Evolutionary conservation across 2,113 vertebrate genomes (phyloP), one percentile per base, ranked within the genome.

Genomic region (Sinocyclocheilus rhinocerous): DNA sequence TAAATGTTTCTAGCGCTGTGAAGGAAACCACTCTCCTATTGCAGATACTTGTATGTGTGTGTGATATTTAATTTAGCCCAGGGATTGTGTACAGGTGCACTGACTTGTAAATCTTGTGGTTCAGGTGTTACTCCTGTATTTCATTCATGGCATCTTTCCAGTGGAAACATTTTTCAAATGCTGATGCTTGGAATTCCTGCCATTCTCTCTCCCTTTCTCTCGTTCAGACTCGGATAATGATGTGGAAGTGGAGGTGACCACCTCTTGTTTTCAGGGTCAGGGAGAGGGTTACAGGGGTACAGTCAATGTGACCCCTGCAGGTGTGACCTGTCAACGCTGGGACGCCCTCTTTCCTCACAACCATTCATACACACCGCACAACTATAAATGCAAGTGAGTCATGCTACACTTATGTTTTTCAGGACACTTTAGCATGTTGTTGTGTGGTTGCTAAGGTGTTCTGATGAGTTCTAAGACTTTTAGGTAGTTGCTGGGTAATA

Each of bases 351-450:
- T 95, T 85, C 98, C 98, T 86, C 98, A 99, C 88, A 95, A 95
- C 83, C 98, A 99, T 89, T 96, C 96, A 52, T 95, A 97, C 90
- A 96, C 96, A 70, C 95, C 96, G 0, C 95, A 97, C 84, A 97
- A 97, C 95, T 98, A 97, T 94, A 98, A 97, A 89, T 99, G 98
- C 97, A 98, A 98, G 98, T 99, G 92, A 98, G 97, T 96, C 69
- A 85, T 72, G 18, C 29, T 63, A 61, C 29, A 20, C 50, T 33
- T 18, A 2, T 45, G 6, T 10, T 67, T 75, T 48, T 48, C 11
- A 48, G 45, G 45, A 48, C 45, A 36, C 36, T 5, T 36, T 36
- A 36, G 36, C 36, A 12, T 45, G 45, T 48, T 48, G 10, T 11
- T 48, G 45, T 48, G 45, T 48, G 45, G 11, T 48, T 48, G 45